Percentiles rank a stretch among this genome's conserved stretches.
These are phyloP conservation scores for Brachionus rotundiformis DNA, from an alignment of 1,140 invertebrate species.

Conservation along the genomic window DNA sequence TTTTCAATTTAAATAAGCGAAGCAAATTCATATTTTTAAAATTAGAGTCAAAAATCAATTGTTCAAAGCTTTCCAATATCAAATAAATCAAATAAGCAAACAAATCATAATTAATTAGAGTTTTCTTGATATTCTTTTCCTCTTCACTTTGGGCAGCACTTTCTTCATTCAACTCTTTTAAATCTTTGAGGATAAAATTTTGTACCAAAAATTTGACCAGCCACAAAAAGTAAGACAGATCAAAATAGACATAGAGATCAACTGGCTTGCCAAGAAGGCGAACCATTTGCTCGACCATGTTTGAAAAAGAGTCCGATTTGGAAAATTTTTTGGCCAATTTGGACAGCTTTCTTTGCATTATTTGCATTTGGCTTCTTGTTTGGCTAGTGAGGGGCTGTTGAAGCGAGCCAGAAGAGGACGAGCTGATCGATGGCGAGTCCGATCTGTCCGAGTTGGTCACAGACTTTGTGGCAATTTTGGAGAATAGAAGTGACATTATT, in stretches of 20 bases:
- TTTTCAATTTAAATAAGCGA: neutral
- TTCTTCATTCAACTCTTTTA: neutral
- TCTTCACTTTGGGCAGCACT: neutral
- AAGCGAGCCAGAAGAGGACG: neutral
- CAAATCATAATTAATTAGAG: conserved; percentile 1
- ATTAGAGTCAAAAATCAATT: conserved; percentile 51
- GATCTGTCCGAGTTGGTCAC: neutral
- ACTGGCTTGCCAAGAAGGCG: neutral
- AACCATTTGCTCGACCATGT: conserved; percentile 27
- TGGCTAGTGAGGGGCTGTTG: neutral
- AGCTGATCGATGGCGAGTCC: neutral
- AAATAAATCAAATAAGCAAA: conserved; percentile 24
- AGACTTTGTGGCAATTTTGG: neutral
- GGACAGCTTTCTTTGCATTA: neutral
- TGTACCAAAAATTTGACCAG: conserved; percentile 34
- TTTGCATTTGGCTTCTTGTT: neutral
- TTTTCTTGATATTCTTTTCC: neutral
- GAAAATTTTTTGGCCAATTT: neutral
- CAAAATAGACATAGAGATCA: conserved; percentile 36
- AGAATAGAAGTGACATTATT: conserved; percentile 38
- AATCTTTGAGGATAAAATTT: conserved; percentile 16
- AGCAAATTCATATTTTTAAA: conserved; percentile 39
- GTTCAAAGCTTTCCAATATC: conserved; percentile 50
- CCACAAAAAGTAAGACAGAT: conserved; percentile 47
- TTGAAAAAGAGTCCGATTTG: neutral